phyloP scores from a whole-genome alignment of 2,113 vertebrate species.

The Helogale parvula region DNA sequence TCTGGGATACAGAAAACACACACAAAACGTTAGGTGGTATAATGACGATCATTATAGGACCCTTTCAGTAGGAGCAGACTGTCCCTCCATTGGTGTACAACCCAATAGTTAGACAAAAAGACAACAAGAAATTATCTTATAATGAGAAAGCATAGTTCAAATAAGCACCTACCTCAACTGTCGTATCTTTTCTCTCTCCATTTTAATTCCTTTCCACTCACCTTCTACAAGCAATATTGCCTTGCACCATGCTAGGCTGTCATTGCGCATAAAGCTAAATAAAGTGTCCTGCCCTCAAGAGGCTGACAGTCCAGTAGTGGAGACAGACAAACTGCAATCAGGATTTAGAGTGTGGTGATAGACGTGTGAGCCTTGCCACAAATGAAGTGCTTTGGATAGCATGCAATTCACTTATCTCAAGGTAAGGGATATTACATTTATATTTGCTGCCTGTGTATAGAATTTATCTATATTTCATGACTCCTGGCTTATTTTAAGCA shows the following conservation, averaged over 20 bases:
- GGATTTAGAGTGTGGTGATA: not conserved
- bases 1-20: not conserved
- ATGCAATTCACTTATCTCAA: not conserved
- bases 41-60: not conserved
- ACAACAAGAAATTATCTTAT: not conserved
- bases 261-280: not conserved
- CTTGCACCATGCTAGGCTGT: not conserved
- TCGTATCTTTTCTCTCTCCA: not conserved
- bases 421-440: not conserved
- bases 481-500: slow-evolving; percentile 16
- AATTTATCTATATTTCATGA: not conserved
- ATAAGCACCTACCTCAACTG: not conserved
- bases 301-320: not conserved
- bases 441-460: not conserved
- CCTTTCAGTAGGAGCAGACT: not conserved
- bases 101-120: not conserved
- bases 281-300: not conserved
- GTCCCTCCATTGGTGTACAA: not conserved
- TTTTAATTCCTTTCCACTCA: not conserved
- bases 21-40: not conserved
- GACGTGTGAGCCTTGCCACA: accelerated
- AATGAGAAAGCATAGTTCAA: not conserved
- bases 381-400: not conserved
- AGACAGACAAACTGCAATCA: not conserved
- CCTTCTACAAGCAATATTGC: not conserved